These are phyloP conservation scores for Rhipidura dahli DNA, from an alignment of 2,113 vertebrate species.

Conservation along the genomic window DNA sequence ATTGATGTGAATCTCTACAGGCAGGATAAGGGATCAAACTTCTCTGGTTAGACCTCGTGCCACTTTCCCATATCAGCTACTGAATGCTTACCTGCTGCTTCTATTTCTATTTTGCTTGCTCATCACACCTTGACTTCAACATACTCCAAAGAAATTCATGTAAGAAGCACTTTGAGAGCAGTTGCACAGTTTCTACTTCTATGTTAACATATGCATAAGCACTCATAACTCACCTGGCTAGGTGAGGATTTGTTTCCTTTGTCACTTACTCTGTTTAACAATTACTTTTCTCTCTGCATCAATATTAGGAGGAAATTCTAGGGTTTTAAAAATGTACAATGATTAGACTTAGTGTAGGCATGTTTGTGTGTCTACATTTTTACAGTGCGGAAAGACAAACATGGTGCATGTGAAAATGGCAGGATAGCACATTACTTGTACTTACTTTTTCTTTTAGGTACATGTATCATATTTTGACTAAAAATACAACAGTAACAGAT, in stretches of 20 bases:
- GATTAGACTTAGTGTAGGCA: background rate
- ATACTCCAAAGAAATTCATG: background rate
- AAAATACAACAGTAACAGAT: conserved; percentile 98
- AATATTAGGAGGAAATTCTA: background rate
- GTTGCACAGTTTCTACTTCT: background rate
- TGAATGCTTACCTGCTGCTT: background rate
- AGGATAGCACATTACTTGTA: background rate
- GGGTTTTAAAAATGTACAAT: background rate
- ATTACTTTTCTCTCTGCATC: background rate
- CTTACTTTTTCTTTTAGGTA: conserved; percentile 74
- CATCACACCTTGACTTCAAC: background rate
- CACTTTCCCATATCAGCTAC: background rate
- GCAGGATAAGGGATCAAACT: background rate
- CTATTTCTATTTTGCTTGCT: background rate
- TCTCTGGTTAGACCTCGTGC: background rate
- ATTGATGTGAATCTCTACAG: background rate
- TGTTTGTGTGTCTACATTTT: background rate
- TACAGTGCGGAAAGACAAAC: background rate
- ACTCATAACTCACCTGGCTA: background rate
- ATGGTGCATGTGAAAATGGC: background rate
- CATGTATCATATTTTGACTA: conserved; percentile 93
- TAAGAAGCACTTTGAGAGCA: background rate
- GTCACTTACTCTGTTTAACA: background rate
- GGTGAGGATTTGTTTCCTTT: background rate
- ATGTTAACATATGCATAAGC: background rate